These are phyloP conservation scores for Hycleus cichorii DNA, from an alignment of 1,140 invertebrate species.

Conservation along the genomic window DNA sequence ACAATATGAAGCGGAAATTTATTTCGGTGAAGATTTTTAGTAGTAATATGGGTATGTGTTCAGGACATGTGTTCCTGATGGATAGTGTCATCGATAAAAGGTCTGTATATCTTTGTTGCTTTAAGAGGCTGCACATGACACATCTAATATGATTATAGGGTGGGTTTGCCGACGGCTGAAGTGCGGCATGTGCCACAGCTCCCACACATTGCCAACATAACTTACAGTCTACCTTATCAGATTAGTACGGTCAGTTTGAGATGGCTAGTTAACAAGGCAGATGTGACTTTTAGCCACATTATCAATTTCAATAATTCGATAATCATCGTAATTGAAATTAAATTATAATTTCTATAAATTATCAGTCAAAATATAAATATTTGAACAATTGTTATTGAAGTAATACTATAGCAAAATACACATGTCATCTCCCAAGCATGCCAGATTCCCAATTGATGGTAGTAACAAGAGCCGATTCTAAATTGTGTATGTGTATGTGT, in stretches of 20 bases:
- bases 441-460: not conserved
- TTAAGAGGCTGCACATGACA: constrained; percentile 17
- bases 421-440: constrained; percentile 18
- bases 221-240: constrained; percentile 12
- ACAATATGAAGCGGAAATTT: constrained; percentile 11
- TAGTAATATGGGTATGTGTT: too few species aligned
- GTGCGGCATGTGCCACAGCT: constrained; percentile 14
- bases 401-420: constrained; percentile 5
- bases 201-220: constrained; percentile 15
- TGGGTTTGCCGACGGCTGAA: not conserved
- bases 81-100: constrained; percentile 10
- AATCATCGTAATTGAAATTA: not conserved
- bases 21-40: too few species aligned
- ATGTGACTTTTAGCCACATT: constrained; percentile 1
- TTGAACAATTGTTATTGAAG: not conserved
- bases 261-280: constrained; percentile 14
- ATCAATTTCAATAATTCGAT: not conserved
- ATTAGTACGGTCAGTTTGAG: constrained; percentile 10
- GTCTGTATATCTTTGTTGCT: not conserved
- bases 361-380: not conserved
- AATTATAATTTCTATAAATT: too few species aligned
- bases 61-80: constrained; percentile 9
- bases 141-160: constrained; percentile 11
- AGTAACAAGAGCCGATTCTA: constrained; percentile 1
- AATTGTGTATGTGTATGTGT: too few species aligned